Base-by-base conservation (phyloP, 2,888 invertebrate genomes). In the Drosophila nr. fundita region DNA sequence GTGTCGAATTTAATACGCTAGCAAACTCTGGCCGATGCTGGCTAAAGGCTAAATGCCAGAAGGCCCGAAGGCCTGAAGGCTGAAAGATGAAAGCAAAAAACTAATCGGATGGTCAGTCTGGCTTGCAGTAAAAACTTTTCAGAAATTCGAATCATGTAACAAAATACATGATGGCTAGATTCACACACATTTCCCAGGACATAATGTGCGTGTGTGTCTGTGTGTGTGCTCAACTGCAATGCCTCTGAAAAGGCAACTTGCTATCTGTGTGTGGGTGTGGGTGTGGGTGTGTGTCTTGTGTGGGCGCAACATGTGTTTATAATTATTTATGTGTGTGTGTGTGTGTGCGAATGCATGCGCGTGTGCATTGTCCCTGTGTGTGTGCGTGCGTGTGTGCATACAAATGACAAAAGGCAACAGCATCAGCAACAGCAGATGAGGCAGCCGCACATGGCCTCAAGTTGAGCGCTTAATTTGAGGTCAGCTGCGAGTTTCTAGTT, bases 81-180 rank as follows among this genome's bases (percentile, higher is more conserved):
- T 29, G 34, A 57, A 48, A n/a, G 36, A 18, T 66, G 58, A 61
- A 62, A 42, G 50, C 32, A 63, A 64, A 68, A 60, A 68, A 54
- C 70, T 65, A 74, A 80, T 68, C 55, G 53, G 49, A 50, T 60
- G 80, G 80, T 73, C 68, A 73, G 76, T 67, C 62, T 67, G 66
- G 65, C 57, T 48, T 36, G 63, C 30, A 38, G 63, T 64, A 48
- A 74, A 77, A 81, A 78, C 72, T 79, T 91, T 90, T 84, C 69
- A 82, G 86, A 82, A 89, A 90, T 90, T 89, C 91, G 81, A 91
- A 88, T 84, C 91, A 91, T 89, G 90, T 89, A 89, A 89, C 87
- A 76, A 83, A 91, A 90, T 89, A 86, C 81, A 82, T 70, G 81
- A 76, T 72, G 73, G 74, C 72, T 53, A 74, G 77, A 78, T 77